Conservation (phyloP, 2,113 vertebrate species). For the Nerophis lumbriciformis region DNA sequence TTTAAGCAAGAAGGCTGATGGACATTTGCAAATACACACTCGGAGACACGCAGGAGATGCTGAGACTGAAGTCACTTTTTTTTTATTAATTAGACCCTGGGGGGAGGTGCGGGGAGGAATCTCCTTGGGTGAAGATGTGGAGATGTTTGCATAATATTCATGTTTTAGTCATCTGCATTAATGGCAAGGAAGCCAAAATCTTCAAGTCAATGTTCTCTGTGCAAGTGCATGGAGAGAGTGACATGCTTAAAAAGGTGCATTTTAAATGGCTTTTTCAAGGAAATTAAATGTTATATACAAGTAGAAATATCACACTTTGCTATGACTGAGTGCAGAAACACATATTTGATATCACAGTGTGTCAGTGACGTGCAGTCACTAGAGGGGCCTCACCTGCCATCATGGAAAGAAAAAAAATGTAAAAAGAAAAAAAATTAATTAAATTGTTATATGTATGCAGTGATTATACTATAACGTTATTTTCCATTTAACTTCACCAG, state of each 20-base stretch:
- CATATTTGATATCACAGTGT: slow-evolving; percentile 8
- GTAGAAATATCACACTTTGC: background rate
- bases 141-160: slow-evolving; percentile 3
- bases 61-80: background rate
- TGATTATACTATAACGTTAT: no score
- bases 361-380: no score
- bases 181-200: background rate
- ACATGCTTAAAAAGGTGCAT: slow-evolving; percentile 38
- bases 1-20: no score
- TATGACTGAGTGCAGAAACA: slow-evolving; percentile 2
- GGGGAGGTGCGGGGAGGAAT: background rate
- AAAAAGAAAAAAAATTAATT: no score
- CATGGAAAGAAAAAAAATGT: no score
- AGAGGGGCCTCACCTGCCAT: no score
- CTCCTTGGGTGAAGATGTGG: slow-evolving; percentile 15
- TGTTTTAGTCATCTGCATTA: slow-evolving; percentile 14
- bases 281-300: slow-evolving; percentile 41
- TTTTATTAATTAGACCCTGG: slow-evolving; percentile 32
- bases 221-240: slow-evolving; percentile 12
- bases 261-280: slow-evolving; percentile 42
- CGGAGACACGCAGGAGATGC: background rate
- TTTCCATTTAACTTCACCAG: no score
- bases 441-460: no score
- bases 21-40: no score
- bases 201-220: slow-evolving; percentile 12